These are phyloP conservation scores for Mohoua ochrocephala DNA, from an alignment of 2,113 vertebrate species.

Conservation along the genomic window DNA sequence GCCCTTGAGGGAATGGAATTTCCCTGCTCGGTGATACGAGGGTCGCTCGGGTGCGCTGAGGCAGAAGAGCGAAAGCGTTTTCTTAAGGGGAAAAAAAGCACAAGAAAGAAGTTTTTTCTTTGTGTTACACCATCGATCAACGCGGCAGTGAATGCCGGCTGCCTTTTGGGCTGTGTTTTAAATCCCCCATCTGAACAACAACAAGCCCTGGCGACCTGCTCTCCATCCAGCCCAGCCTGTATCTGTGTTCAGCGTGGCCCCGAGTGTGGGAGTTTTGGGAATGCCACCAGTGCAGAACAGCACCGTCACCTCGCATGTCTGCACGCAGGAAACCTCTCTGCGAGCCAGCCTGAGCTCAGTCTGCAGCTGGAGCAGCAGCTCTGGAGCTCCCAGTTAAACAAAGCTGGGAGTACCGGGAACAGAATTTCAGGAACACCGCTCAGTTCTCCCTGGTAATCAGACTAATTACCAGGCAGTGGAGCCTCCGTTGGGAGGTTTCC, in stretches of 20 bases:
- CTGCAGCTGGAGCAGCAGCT: background rate
- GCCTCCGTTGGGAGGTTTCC: background rate
- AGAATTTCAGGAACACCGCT: background rate
- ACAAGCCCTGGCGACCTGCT: background rate
- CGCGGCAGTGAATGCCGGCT: rapidly evolving
- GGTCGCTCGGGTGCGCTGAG: background rate
- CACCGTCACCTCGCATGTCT: background rate
- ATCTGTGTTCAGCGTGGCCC: background rate
- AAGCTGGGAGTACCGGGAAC: background rate
- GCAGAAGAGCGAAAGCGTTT: background rate
- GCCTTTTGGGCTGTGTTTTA: background rate
- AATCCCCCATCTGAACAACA: background rate
- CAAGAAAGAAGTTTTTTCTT: background rate
- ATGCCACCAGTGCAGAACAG: background rate
- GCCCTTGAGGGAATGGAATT: background rate
- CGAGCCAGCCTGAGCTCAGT: background rate
- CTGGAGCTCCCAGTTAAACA: background rate
- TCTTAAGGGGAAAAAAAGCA: background rate
- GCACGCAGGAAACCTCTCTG: background rate
- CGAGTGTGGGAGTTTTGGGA: background rate
- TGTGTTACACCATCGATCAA: background rate
- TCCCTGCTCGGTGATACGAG: rapidly evolving
- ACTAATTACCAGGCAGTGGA: background rate
- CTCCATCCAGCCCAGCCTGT: background rate
- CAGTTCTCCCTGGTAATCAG: background rate